phyloP scores from a whole-genome alignment of 2,888 invertebrate genomes.

The Belgica antarctica region DNA sequence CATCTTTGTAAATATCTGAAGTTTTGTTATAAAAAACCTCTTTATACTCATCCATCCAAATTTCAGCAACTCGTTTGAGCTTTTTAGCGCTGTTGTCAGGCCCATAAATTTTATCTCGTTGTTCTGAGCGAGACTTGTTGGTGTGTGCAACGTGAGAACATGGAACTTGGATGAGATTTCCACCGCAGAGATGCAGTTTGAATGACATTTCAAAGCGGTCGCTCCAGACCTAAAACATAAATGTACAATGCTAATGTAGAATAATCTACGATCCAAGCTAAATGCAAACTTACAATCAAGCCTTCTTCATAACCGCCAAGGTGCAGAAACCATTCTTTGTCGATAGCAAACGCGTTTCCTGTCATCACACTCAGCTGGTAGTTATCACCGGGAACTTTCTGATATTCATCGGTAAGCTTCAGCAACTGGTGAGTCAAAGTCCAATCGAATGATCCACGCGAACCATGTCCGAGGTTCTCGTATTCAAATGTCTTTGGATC shows the following conservation, averaged over 20 bases:
- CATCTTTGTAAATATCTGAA: conserved; percentile 48
- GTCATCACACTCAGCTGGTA: not conserved
- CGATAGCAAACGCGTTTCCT: not conserved
- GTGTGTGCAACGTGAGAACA: conserved; percentile 71
- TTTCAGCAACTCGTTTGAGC: conserved; percentile 88
- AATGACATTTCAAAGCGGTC: conserved; percentile 98
- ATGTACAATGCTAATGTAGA: too few species aligned
- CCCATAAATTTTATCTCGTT: not conserved
- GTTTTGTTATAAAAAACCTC: conserved; percentile 57
- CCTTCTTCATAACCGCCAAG: not conserved
- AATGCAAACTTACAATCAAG: too few species aligned
- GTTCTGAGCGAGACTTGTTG: not conserved
- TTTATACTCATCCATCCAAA: conserved; percentile 99
- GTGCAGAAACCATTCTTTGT: conserved; percentile 58
- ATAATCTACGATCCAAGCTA: too few species aligned
- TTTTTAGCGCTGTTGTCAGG: conserved; percentile 60
- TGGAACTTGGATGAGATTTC: conserved; percentile 87
- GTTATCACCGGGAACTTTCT: not conserved
- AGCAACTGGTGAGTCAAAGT: not conserved
- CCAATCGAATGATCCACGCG: conserved; percentile 21
- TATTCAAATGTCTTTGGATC: conserved; percentile 20
- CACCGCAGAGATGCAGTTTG: conserved; percentile 97
- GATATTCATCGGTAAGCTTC: not conserved
- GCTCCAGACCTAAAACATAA: conserved; percentile 52
- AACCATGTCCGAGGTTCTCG: conserved; percentile 11